These are phyloP conservation scores for Harpalus rufipes DNA, from an alignment of 2,888 invertebrate genomes.

Conservation along the genomic window DNA sequence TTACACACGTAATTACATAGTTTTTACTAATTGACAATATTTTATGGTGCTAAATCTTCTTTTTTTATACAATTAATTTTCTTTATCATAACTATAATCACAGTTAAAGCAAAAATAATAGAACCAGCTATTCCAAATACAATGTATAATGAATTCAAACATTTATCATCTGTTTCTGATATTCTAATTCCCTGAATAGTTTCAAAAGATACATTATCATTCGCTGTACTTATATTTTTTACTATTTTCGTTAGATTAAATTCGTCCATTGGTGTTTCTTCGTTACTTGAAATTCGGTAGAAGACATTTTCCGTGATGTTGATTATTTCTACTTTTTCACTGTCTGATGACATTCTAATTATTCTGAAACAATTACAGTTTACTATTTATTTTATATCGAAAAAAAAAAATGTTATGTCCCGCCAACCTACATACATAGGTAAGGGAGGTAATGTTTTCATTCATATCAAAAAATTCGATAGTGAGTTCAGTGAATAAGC, in stretches of 20 bases:
- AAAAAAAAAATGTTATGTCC: too few relatives aligned
- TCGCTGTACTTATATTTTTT: neutral
- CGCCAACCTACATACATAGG: too few relatives aligned
- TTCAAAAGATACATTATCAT: neutral
- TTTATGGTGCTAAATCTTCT: constrained; percentile 25
- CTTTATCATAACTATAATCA: constrained; percentile 49
- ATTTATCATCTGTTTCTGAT: constrained; percentile 53
- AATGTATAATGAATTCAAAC: constrained; percentile 60
- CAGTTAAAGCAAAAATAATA: constrained; percentile 43
- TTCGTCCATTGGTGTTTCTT: neutral
- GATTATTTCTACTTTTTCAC: neutral
- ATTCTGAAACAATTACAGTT: constrained; percentile 6
- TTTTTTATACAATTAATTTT: constrained; percentile 53
- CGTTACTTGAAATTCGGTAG: constrained; percentile 19
- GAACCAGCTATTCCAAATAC: constrained; percentile 42
- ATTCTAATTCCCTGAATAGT: constrained; percentile 12
- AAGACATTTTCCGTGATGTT: constrained; percentile 33
- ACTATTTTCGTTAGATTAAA: neutral
- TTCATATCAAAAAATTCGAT: too few relatives aligned
- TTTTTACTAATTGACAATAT: too few relatives aligned
- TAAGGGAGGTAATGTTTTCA: too few relatives aligned
- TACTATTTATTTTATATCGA: too few relatives aligned
- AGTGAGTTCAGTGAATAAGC: too few relatives aligned
- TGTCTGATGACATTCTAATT: neutral
- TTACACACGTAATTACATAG: too few relatives aligned